A percentile compares a stretch with the other conserved stretches of the same genome.
These are phyloP conservation scores for Phytoseiulus persimilis DNA, from an alignment of 2,888 invertebrate species.

Conservation along the genomic window DNA sequence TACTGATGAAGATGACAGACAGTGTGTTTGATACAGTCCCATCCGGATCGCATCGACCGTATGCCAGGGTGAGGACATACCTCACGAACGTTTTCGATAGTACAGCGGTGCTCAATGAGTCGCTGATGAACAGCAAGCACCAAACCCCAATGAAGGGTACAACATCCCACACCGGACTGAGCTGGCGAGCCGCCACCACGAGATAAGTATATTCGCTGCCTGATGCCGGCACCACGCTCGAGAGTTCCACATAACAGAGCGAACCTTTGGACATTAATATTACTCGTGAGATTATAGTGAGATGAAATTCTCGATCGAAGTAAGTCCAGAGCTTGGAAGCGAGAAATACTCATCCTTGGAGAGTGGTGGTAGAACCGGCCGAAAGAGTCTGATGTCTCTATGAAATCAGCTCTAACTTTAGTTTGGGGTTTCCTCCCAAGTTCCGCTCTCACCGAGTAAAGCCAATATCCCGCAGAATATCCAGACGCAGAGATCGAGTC, in stretches of 20 bases:
- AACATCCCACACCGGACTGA: neutral
- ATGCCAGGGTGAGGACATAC: neutral
- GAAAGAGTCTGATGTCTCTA: no score
- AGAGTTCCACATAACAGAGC: neutral
- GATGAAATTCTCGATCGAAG: no score
- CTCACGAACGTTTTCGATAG: conserved; percentile 16
- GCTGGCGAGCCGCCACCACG: neutral
- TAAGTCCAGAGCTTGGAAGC: no score
- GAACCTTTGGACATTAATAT: no score
- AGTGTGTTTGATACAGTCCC: neutral
- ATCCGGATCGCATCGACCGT: conserved; percentile 17
- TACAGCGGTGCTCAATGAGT: neutral
- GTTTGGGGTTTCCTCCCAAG: neutral
- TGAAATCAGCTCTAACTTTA: no score
- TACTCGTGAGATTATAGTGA: no score
- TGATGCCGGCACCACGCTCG: neutral
- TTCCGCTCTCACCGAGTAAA: neutral
- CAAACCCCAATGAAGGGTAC: neutral
- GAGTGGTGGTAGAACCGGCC: no score
- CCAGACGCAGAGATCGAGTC: conserved; percentile 10
- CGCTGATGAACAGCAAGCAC: neutral
- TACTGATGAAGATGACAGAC: conserved; percentile 7
- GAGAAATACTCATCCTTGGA: no score
- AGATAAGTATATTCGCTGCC: conserved; percentile 12
- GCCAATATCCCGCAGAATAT: neutral